Conservation (phyloP, 2,797 vertebrate species). For the Nannoperca australis region DNA sequence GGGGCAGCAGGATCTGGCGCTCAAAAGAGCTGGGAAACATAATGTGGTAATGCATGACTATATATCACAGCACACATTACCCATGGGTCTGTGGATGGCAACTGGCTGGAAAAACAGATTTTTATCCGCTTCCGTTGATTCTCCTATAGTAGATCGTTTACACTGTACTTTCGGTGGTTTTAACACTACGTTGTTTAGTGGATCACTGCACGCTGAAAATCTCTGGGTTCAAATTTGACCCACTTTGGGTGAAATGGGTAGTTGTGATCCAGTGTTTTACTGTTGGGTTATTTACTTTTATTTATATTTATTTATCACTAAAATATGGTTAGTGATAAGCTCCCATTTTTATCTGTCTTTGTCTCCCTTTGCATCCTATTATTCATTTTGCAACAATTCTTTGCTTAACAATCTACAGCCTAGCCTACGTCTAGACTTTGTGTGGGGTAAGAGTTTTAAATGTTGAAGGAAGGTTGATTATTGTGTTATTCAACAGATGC, state of each 20-base stretch:
- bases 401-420: too few relatives aligned
- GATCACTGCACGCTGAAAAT: neutral
- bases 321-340: neutral
- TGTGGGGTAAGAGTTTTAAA: neutral
- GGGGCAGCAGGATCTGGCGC: constrained; percentile 71
- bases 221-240: neutral
- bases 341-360: neutral
- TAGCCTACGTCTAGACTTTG: neutral
- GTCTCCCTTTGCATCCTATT: neutral
- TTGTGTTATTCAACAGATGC: neutral
- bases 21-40: constrained; percentile 73
- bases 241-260: too few relatives aligned
- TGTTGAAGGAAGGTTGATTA: neutral
- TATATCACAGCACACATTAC: constrained; percentile 64
- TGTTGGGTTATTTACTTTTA: neutral
- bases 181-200: neutral
- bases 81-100: constrained; percentile 45
- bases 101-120: constrained; percentile 37
- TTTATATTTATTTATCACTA: neutral
- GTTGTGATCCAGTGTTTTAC: neutral
- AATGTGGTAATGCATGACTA: constrained; percentile 72
- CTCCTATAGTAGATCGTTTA: neutral
- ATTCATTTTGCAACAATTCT: neutral
- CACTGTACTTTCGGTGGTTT: neutral
- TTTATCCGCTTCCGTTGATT: constrained; percentile 31